Evolutionary conservation across 2,113 vertebrate genomes (phyloP).

Genomic region (Heptranchias perlo): DNA sequence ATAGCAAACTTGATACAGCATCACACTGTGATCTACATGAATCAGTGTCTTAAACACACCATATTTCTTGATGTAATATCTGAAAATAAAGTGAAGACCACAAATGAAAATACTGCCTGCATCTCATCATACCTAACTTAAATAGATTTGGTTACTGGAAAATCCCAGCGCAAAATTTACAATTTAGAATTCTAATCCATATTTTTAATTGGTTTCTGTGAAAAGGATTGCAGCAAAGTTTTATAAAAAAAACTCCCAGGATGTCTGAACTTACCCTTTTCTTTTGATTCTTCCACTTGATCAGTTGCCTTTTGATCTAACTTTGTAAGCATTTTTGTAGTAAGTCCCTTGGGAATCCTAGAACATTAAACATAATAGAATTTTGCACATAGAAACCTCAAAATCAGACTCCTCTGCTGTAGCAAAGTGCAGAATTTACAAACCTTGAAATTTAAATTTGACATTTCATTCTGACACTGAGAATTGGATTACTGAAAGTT

Average conservation of each 20-base stretch:
- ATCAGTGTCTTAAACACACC: no score
- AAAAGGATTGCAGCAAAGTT: neutral
- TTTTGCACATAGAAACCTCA: neutral
- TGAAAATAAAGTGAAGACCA: neutral
- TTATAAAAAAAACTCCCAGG: neutral
- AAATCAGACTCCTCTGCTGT: neutral
- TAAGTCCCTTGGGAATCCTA: slow-evolving; percentile 84
- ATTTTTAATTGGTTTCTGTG: neutral
- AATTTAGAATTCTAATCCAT: neutral
- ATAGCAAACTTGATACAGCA: neutral
- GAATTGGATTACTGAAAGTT: neutral
- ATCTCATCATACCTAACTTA: neutral
- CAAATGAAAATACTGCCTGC: neutral
- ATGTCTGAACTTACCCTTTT: slow-evolving; percentile 57
- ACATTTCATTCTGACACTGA: neutral
- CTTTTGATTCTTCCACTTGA: slow-evolving; percentile 47
- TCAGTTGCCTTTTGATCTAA: slow-evolving; percentile 51
- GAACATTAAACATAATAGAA: neutral
- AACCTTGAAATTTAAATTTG: neutral
- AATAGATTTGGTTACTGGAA: neutral
- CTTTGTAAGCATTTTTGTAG: slow-evolving; percentile 68
- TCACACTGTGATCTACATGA: neutral
- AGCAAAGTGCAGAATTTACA: neutral
- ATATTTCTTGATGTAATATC: neutral
- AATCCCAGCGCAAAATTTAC: neutral